Conservation (phyloP, 2,113 vertebrate genomes). For the Candoia aspera region DNA sequence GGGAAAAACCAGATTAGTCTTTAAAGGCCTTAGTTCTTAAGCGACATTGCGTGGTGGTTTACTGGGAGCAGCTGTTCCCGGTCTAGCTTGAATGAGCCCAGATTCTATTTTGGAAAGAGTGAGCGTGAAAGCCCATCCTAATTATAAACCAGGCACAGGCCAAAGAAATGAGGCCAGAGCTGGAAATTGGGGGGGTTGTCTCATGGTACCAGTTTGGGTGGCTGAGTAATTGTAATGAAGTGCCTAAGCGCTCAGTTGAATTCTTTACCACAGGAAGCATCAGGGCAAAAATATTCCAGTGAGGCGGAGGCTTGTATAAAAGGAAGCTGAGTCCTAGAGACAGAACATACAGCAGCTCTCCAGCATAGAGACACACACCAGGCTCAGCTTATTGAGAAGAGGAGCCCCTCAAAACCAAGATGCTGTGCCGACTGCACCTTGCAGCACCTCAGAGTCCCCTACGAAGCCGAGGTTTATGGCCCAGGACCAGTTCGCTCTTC, state of each 20-base stretch:
- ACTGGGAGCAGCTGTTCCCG: neutral
- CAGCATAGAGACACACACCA: neutral
- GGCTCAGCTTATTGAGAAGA: neutral
- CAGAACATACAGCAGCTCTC: neutral
- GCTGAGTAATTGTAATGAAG: neutral
- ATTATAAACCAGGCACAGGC: neutral
- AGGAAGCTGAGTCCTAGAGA: neutral
- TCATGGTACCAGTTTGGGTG: neutral
- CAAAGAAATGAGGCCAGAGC: neutral
- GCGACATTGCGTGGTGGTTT: neutral
- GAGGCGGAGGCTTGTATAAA: neutral
- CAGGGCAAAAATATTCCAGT: neutral
- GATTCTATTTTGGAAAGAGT: neutral
- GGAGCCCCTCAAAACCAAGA: neutral
- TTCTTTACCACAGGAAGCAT: neutral
- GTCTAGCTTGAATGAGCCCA: too few species aligned
- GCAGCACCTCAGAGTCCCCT: neutral
- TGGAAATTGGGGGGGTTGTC: neutral
- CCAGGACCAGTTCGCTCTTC: neutral
- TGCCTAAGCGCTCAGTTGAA: neutral
- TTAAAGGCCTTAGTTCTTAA: neutral
- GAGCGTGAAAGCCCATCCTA: neutral
- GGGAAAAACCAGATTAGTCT: neutral
- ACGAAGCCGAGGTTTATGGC: constrained; percentile 8
- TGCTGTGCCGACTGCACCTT: constrained; percentile 24